These are phyloP conservation scores for Mellilla xanthometata DNA, from an alignment of 2,888 invertebrate species.

Conservation along the genomic window DNA sequence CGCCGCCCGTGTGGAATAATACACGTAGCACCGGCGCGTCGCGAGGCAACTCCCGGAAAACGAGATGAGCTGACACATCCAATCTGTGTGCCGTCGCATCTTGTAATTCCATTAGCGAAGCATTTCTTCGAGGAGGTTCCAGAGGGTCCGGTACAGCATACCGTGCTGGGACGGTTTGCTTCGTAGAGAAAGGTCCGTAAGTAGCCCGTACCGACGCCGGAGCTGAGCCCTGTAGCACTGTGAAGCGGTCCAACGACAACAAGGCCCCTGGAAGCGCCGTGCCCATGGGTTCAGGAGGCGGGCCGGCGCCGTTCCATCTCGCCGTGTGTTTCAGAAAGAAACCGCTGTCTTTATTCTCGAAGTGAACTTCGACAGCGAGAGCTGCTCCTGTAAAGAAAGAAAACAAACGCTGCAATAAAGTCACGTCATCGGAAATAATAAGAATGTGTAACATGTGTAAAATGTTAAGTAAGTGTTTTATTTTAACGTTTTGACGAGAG, in stretches of 20 bases:
- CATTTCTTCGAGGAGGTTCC: conserved; percentile 84
- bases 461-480: conserved; percentile 63
- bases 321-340: conserved; percentile 94
- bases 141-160: conserved; percentile 94
- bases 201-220: conserved; percentile 95
- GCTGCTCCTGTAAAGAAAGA: conserved; percentile 84
- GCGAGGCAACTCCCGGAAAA: conserved; percentile 92
- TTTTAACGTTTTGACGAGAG: conserved; percentile 57
- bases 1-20: conserved; percentile 95
- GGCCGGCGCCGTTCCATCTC: conserved; percentile 85
- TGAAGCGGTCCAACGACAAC: conserved; percentile 93
- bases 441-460: conserved; percentile 53
- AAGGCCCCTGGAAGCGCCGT: conserved; percentile 85
- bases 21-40: conserved; percentile 96
- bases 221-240: conserved; percentile 94
- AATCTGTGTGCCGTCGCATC: conserved; percentile 88
- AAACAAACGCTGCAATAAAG: conserved; percentile 44
- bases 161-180: conserved; percentile 95
- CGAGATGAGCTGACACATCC: conserved; percentile 96
- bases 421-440: conserved; percentile 36
- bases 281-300: conserved; percentile 71
- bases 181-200: conserved; percentile 97
- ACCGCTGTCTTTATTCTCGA: conserved; percentile 95
- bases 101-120: conserved; percentile 82
- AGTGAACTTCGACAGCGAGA: conserved; percentile 92